Base-by-base conservation (phyloP, 2,797 vertebrate species). In the Clarias laeviceps region DNA sequence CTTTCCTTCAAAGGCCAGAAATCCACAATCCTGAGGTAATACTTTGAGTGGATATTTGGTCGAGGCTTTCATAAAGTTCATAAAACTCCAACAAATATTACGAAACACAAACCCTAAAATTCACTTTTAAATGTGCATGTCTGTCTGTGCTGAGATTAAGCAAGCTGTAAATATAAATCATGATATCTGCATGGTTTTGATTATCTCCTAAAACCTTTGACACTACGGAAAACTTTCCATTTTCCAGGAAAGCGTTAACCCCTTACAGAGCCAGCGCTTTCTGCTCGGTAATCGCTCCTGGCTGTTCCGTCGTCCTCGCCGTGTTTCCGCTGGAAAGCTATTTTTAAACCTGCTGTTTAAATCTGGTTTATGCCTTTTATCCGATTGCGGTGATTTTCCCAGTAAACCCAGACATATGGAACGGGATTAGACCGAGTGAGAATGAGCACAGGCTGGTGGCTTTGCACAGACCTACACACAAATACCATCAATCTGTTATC, bases 201-300 rank as follows among this genome's bases (percentile, higher is more conserved):
- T 29, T 8, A 32, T 2, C 72, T 54, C 72, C n/a, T 29, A 27
- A 29, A 32, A 57, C 18, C 72, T 76, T 32, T 20, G 27, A 57
- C 73, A 9, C n/a, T 29, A 29, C 18, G 18, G 27, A 77, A 77
- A 77, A 57, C 22, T 57, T 37, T 62, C 45, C 64, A 81, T 20
- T 68, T 40, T 74, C 64, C 64, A n/a, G 50, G 56, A 69, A 62
- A 4, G 20, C 80, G 50, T 65, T 74, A 65, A 84, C 76, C 76
- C 61, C 22, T 57, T 18, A 8, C 45, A 29, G 3, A 29, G 66
- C 54, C 1, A 61, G 62, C 24, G 80, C 62, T 69, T 68, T 80
- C 32, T 34, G 18, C 9, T 8, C 62, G 27, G 68, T 76, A 82
- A 85, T 76, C 76, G 69, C 78, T 74, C 66, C 57, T 40, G 56